A percentile compares a stretch with the other conserved stretches of the same genome.
Conservation (phyloP, 2,113 vertebrate species). For the Colinus virginianus region DNA sequence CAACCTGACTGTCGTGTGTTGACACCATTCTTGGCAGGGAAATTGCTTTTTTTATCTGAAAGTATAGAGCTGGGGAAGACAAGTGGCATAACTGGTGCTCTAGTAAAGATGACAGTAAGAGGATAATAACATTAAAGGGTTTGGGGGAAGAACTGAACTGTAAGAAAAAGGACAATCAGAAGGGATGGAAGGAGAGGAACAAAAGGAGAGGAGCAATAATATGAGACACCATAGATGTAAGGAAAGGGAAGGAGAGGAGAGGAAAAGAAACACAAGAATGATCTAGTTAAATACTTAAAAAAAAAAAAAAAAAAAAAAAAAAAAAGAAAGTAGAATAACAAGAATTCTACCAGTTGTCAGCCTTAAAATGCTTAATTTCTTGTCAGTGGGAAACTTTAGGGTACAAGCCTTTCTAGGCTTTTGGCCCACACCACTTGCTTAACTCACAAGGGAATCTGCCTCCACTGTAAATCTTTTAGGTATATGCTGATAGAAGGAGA, state of each 20-base stretch:
- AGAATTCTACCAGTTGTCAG: too few relatives aligned
- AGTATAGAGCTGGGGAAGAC: neutral
- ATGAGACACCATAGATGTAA: neutral
- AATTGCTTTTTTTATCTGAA: neutral
- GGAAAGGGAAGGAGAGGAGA: neutral
- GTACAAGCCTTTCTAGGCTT: neutral
- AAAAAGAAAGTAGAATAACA: too few relatives aligned
- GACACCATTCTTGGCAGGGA: neutral
- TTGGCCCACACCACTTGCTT: neutral
- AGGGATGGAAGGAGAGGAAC: neutral
- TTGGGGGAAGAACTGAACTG: neutral
- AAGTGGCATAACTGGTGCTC: neutral
- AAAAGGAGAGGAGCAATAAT: neutral
- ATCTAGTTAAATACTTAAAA: neutral
- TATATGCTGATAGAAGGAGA: neutral
- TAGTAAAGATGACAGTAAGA: neutral
- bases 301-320: too few relatives aligned
- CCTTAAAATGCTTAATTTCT: neutral
- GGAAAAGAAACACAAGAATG: neutral
- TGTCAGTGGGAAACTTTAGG: neutral
- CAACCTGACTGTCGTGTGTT: neutral
- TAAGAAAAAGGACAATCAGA: neutral
- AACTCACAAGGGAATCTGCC: neutral
- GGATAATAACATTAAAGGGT: neutral
- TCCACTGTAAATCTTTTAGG: accelerated